Base-by-base conservation (phyloP, 2,888 invertebrate genomes). In the Pelosia muscerda region DNA sequence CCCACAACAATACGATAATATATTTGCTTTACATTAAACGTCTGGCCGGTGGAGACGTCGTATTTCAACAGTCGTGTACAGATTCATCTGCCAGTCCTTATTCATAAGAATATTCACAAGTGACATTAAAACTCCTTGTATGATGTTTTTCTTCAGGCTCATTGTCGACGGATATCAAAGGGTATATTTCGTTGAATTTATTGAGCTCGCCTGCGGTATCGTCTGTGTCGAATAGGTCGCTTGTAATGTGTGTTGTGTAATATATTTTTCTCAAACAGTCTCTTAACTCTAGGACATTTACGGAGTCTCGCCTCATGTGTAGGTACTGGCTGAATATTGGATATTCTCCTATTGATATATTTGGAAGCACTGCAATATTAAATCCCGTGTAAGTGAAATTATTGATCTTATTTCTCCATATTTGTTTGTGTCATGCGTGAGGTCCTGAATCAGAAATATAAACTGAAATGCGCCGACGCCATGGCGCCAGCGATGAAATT, bases 11-110 rank as follows among this genome's bases (percentile, higher is more conserved):
- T 85, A 85, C 85, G 85, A 88, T 87, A 82, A 83, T 84, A 87
- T 87, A 83, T 84, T 85, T 84, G 87, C 85, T 86, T 88, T 87
- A 88, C 86, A 88, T 88, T 86, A 85, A 85, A 81, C 78, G 88
- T 88, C 86, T 86, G 83, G 81, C 81, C 84, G 81, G 81, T 84
- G 84, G 83, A 84, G 90, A 90, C 86, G 84, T 90, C 92, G 90
- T 92, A 92, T 92, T 92, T 91, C 90, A 93, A 86, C 87, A 89
- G 91, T 92, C 92, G 92, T 92, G 92, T 88, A 83, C 87, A 92
- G 94, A 94, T 94, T 90, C 90, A 94, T 94, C 93, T 93, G 82
- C 85, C 84, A 83, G 84, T 82, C 81, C 83, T 87, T 90, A 90
- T 92, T 90, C 90, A 89, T 90, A 92, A 88, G 85, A 89, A 88